Base-by-base conservation (phyloP, 1,140 invertebrate genomes). In the Dendroctonus ponderosae region DNA sequence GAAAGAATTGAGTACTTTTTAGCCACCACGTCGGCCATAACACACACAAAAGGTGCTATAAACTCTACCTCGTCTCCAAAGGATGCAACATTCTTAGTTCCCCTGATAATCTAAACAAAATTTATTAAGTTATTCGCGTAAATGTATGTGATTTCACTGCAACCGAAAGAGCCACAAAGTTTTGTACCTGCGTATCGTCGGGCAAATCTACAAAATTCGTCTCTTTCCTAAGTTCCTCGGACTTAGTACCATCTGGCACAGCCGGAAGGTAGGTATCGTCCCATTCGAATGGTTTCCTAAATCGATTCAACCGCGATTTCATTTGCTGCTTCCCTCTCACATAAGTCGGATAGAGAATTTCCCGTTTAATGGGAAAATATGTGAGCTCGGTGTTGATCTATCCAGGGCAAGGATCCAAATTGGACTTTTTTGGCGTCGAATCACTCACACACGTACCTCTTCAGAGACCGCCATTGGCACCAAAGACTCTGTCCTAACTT, bases 1-100 rank as follows among this genome's bases (percentile, higher is more conserved):
- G 82, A 78, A 26, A 77, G 77, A 0, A 84, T 75, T 0, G 74
- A 65, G 60, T 83, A 83, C 61, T 84, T 84, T 68, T 82, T 80
- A 4, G 81, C 82, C 1, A 82, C 82, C 0, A 82, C 80, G 8
- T 80, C 76, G 5, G 82, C 82, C 80, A 84, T 83, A n/a, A 84
- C 80, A 5, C 81, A 80, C 0, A 79, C 76, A 68, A 83, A 84
- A 0, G 82, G 83, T 4, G 83, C 74, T 11, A 80, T 74, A 59
- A 80, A 79, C 12, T 75, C 69, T 0, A 78, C 63, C 2, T 75
- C 67, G 38, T 70, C 56, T 7, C 77, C 75, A 7, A 68, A 64
- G 2, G 78, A 77, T 0, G 71, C 67, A 40, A 83, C 74, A n/a
- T 78, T 77, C 7, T 68, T 72, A 3, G 74, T 74, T 5, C 81